Evolutionary conservation across 2,797 vertebrate species (phyloP).

Genomic region (Malacoctenus gilli): DNA sequence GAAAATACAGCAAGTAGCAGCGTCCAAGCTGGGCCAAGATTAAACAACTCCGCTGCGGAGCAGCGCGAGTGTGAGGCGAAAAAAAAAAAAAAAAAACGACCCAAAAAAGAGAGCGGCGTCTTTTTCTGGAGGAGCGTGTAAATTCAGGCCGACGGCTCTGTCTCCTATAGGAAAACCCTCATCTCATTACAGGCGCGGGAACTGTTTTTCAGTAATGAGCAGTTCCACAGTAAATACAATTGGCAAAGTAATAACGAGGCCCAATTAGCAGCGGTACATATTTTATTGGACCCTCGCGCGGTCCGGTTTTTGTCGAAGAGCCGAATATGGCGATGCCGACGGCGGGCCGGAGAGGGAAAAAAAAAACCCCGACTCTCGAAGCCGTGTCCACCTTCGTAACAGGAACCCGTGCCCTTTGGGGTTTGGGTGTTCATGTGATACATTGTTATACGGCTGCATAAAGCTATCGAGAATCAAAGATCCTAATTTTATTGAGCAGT

Average conservation of each 20-base stretch:
- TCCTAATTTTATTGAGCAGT: conserved; percentile 36
- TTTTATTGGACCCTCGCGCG: conserved; percentile 59
- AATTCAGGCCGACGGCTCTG: conserved; percentile 39
- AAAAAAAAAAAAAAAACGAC: too few species aligned
- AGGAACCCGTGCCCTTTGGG: conserved; percentile 11
- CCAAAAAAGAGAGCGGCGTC: too few species aligned
- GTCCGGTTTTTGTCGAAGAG: conserved; percentile 39
- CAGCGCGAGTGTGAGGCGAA: too few species aligned
- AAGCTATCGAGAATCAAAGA: conserved; percentile 46
- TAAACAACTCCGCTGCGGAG: too few species aligned
- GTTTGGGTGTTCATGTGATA: conserved; percentile 32
- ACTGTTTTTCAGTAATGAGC: conserved; percentile 59
- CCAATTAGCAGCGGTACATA: conserved; percentile 31
- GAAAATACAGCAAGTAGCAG: not conserved
- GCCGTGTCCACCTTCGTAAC: conserved; percentile 13
- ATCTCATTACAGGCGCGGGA: conserved; percentile 67
- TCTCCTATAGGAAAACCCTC: conserved; percentile 45
- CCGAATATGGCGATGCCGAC: conserved; percentile 30
- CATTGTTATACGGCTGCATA: conserved; percentile 19
- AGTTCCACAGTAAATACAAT: conserved; percentile 45
- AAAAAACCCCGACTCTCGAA: conserved; percentile 43
- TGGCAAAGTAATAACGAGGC: conserved; percentile 45
- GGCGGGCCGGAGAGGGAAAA: conserved; percentile 25
- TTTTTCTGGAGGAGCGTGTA: conserved; percentile 38
- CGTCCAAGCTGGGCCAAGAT: conserved; percentile 25